A percentile compares a stretch with the other conserved stretches of the same genome.
phyloP scores from a whole-genome alignment of 2,888 invertebrate genomes.

The Hemistola chrysoprasaria region DNA sequence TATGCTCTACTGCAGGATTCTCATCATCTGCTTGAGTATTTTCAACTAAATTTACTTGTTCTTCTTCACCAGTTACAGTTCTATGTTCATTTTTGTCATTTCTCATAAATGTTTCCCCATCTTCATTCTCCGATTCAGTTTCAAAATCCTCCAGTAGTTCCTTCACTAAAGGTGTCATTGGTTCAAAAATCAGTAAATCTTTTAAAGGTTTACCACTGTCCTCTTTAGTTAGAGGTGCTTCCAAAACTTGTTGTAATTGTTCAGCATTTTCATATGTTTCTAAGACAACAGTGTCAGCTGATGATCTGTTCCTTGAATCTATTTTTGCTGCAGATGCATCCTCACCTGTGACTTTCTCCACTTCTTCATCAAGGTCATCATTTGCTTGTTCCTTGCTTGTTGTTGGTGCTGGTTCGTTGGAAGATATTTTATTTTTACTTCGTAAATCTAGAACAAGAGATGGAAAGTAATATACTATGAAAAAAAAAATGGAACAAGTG shows the following conservation, averaged over 20 bases:
- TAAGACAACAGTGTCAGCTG: conserved; percentile 63
- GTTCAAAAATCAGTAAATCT: conserved; percentile 52
- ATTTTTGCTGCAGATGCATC: conserved; percentile 50
- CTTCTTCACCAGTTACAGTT: background rate
- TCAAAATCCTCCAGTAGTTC: conserved; percentile 61
- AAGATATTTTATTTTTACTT: conserved; percentile 36
- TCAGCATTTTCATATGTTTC: conserved; percentile 51
- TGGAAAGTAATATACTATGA: too few relatives aligned
- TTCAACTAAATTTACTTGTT: conserved; percentile 18
- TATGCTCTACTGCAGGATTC: conserved; percentile 5
- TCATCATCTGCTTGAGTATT: conserved; percentile 11
- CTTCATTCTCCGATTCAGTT: conserved; percentile 52
- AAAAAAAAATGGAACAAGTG: too few relatives aligned
- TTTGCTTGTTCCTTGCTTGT: conserved; percentile 32
- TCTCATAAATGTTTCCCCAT: conserved; percentile 46
- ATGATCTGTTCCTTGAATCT: conserved; percentile 53
- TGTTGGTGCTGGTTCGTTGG: conserved; percentile 38
- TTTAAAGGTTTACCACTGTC: conserved; percentile 42
- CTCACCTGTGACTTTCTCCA: conserved; percentile 60
- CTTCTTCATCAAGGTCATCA: conserved; percentile 35
- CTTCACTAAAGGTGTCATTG: conserved; percentile 58
- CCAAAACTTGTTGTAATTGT: conserved; percentile 51
- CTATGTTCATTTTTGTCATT: conserved; percentile 42
- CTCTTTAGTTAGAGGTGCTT: conserved; percentile 32
- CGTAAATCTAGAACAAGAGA: too few relatives aligned